Evolutionary conservation across 30 jellyfish, hydroid and myxozoan genomes (phyloP), one percentile per base, ranked within the genome.

Genomic region (Aurelia aurita): DNA sequence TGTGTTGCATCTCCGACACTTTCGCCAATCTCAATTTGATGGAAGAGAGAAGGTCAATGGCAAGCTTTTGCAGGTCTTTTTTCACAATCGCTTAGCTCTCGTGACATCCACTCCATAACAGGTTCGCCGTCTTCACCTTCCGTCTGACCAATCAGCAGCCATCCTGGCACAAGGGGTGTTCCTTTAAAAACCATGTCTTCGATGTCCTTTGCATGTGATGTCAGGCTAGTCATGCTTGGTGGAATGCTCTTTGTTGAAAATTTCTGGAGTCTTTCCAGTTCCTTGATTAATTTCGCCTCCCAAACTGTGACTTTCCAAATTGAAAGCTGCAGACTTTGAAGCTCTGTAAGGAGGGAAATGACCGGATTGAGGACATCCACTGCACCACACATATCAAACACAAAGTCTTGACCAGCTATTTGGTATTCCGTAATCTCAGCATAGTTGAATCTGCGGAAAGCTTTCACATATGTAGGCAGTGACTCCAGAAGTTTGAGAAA

Each of bases 321-420:
- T 72, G 84, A 71, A 2, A 47, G 46, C 84, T 72, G 84, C 32
- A 72, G 84, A 43, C 70, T 72, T 47, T 49, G 84, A 19, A 72
- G 69, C 32, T 72, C 84, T 20, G 22, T 21, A 16, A 72, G 84
- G 23, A 72, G 69, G n/a, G 84, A 14, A 26, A 72, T 72, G 51
- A 47, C 84, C 13, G 84, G 70, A 5, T 43, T 72, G 69, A 75
- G 72, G 14, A 79, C 62, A 62, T 79, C 89, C 8, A 60, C 74
- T 12, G 75, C 89, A 79, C 82, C 82, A 62, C 81, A 79, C 81
- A 63, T 32, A 31, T 79, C 89, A 60, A 79, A 62, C 49, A 79
- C 57, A 39, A 79, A 60, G 53, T 79, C 89, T 45, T 79, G 74
- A 3, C 80, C 89, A 53, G 80, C 89, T 21, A 79, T 79, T 34